Percentiles rank a stretch among this genome's conserved stretches.
Evolutionary conservation across 2,888 invertebrate species (phyloP).

Genomic region (Pseudococcus longispinus): DNA sequence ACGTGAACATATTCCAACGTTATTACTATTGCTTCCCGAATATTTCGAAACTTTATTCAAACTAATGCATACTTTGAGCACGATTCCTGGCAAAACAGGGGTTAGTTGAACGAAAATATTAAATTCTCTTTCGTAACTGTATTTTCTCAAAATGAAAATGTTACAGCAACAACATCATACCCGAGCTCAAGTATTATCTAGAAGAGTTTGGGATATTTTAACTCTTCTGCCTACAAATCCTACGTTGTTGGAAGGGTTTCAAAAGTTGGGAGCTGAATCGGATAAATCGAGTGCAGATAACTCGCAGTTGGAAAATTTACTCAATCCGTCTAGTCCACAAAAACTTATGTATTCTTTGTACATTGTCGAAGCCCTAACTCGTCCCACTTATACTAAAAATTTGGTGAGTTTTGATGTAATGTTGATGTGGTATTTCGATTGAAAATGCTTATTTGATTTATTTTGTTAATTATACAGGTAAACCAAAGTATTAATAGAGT

Average conservation of each 20-base stretch:
- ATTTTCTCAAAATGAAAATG: neutral
- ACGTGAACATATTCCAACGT: constrained; percentile 82
- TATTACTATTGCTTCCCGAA: constrained; percentile 81
- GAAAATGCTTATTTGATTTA: neutral
- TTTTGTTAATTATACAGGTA: neutral
- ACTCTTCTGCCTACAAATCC: constrained; percentile 91
- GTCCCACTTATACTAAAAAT: constrained; percentile 50
- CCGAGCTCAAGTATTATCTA: constrained; percentile 86
- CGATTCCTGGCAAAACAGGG: constrained; percentile 72
- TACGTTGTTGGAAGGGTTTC: constrained; percentile 82
- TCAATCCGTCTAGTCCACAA: constrained; percentile 89
- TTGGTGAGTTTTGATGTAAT: constrained; percentile 57
- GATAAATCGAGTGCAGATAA: constrained; percentile 64
- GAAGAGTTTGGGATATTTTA: constrained; percentile 93
- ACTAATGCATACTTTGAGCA: constrained; percentile 88
- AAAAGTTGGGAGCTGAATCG: constrained; percentile 67
- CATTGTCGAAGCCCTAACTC: constrained; percentile 79
- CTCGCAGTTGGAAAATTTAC: constrained; percentile 72
- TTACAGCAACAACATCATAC: constrained; percentile 76
- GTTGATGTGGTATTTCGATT: neutral
- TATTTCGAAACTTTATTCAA: constrained; percentile 91
- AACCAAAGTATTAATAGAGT: constrained; percentile 44
- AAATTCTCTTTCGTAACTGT: neutral
- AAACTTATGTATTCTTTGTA: constrained; percentile 94
- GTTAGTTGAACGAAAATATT: constrained; percentile 63